Evolutionary conservation across 2,888 invertebrate species (phyloP).

Genomic region (Heteromurus nitidus): DNA sequence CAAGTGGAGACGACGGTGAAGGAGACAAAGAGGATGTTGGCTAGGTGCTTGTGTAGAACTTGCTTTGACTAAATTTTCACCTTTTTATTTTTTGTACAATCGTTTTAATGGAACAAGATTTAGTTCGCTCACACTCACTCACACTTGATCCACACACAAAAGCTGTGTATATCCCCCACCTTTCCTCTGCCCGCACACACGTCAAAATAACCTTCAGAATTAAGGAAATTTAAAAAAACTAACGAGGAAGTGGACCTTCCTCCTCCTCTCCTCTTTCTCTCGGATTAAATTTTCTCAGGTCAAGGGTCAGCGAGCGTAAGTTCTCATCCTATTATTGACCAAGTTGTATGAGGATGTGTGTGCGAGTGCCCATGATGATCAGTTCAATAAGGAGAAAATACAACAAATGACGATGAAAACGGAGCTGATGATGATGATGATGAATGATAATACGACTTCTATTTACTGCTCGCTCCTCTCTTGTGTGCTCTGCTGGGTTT

Average conservation of each 20-base stretch:
- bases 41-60: no score
- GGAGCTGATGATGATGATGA: conserved; percentile 33
- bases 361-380: conserved; percentile 6
- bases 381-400: conserved; percentile 48
- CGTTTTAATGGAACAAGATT: no score
- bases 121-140: conserved; percentile 5
- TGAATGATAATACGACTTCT: conserved; percentile 50
- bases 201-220: no score
- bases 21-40: no score
- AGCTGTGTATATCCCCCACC: no score
- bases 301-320: neutral
- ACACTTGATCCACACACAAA: neutral
- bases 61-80: no score
- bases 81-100: no score
- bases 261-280: no score
- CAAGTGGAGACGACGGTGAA: no score
- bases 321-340: neutral
- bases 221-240: no score
- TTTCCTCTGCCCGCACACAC: no score
- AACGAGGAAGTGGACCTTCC: neutral
- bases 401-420: conserved; percentile 48
- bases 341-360: no score
- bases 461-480: conserved; percentile 31
- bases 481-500: conserved; percentile 4
- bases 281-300: neutral